Base-by-base conservation (phyloP, 23 tunicate genomes). In the Trididemnum clinides region DNA sequence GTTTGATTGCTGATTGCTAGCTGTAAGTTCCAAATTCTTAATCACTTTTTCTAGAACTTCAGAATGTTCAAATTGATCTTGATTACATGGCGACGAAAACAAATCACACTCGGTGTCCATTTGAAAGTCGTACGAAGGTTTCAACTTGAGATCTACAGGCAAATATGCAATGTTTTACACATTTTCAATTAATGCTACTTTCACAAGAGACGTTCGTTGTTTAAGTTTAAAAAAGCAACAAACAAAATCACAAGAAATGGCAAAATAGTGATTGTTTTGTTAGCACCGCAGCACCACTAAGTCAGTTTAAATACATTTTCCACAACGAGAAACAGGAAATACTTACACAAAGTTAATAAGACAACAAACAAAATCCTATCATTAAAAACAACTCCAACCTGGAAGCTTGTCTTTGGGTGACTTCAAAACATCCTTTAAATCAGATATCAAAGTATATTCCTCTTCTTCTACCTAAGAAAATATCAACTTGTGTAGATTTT, bases 31-130 rank as follows among this genome's bases (percentile, higher is more conserved):
- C 57, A 74, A 37, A 2, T 21, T 37, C 3, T 39, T 38, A 25
- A 74, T 37, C 21, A 74, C 57, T 74, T 74, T 74, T 36, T 20
- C 4, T 32, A 66, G 4, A 31, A 31, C 37, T 20, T 66, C n/a
- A 29, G 12, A 66, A 3, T 29, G 37, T 66, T 66, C 37, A 5
- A 66, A 28, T 32, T 66, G 10, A 31, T 66, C 37, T 10, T 66
- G 57, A 37, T 73, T 10, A 25, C 57, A 28, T 36, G 80, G 80
- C 6, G 80, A 38, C 3, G 80, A 12, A 73, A 36, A 73, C 33
- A 73, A 73, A 38, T 73, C 57, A 22, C 80, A 73, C 25, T 73
- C 80, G 22, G 80, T 73, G 28, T 73, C 80, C 54, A 38, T 37
- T 10, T 6, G 80, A n/a, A n/a, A n/a, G n/a, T n/a, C n/a, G n/a